These are phyloP conservation scores for Drosophila kepulauana DNA, from an alignment of 1,140 invertebrate species.

Conservation along the genomic window DNA sequence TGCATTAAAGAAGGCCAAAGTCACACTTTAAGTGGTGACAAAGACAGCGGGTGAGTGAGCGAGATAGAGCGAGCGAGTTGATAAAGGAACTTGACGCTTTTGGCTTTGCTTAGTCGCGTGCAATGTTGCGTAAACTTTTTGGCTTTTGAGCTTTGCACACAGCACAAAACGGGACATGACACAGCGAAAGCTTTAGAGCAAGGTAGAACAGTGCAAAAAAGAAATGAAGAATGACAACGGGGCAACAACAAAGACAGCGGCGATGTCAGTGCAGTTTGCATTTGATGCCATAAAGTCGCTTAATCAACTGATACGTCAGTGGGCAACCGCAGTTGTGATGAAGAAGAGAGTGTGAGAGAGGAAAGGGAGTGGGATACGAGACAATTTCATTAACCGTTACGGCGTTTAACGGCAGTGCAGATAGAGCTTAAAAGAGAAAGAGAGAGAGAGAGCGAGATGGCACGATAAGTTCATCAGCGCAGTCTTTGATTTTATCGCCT, in stretches of 20 bases:
- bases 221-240: background rate
- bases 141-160: conserved; percentile 55
- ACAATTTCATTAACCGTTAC: conserved; percentile 74
- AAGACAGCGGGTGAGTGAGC: background rate
- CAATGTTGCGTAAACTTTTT: conserved; percentile 65
- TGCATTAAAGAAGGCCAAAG: conserved; percentile 34
- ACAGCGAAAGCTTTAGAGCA: conserved; percentile 8
- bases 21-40: conserved; percentile 31
- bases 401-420: conserved; percentile 43
- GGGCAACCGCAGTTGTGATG: conserved; percentile 20
- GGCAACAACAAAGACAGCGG: conserved; percentile 17
- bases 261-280: conserved; percentile 12
- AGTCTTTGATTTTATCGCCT: conserved; percentile 72
- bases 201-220: conserved; percentile 15
- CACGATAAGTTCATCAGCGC: conserved; percentile 49
- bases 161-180: conserved; percentile 6
- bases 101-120: conserved; percentile 50
- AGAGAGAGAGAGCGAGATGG: background rate
- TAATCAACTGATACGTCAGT: conserved; percentile 44
- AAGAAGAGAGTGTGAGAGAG: background rate
- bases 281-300: conserved; percentile 39
- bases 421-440: no score
- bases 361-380: conserved; percentile 25
- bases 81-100: conserved; percentile 26
- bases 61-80: conserved; percentile 4